Evolutionary conservation across 2,113 vertebrate species (phyloP), one percentile per base, ranked within the genome.

Genomic region (Hirundichthys speculiger): DNA sequence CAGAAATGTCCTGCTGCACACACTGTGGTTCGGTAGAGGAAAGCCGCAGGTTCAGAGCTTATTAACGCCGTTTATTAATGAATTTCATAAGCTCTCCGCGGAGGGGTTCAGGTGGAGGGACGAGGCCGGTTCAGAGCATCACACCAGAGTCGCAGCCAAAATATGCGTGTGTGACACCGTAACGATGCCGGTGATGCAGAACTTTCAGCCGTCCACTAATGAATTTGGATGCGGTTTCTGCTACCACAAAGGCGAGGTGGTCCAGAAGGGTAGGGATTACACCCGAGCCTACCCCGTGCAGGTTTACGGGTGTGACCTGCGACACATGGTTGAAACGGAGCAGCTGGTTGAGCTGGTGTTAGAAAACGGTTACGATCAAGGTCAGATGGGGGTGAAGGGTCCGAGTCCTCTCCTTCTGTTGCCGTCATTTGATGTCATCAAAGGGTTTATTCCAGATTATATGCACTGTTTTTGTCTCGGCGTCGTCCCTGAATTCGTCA

Each of bases 171-270:
- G 51, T 1, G 52, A 66, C 18, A n/a, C 63, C 0, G 3, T 12
- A 14, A 11, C 20, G 2, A 55, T 51, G 43, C 34, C 63, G 2
- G 13, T 47, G 52, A 10, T 56, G 42, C 63, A 66, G 52, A 66
- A 56, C 63, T 40, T 66, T n/a, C 27, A 55, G 21, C 52, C 63
- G 3, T 66, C 47, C 30, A 24, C 12, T 16, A 14, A 20, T 2
- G 63, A 47, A 1, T 65, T 55, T 19, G 63, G 63, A 2, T 66
- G 63, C 21, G 52, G 63, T 8, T 66, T 66, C 2, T 66, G 63
- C 43, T 66, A 66, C 63, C 63, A 66, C 63, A 48, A 47, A 15
- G 63, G 63, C 2, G 63, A 66, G 63, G 24, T 66, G 51, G 63
- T 66, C 18, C 43, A 14, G 11, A 47, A 47, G 30, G 63, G 63